Evolutionary conservation across 2,113 vertebrate species (phyloP), one percentile per base, ranked within the genome.

Genomic region (Platichthys stellatus): DNA sequence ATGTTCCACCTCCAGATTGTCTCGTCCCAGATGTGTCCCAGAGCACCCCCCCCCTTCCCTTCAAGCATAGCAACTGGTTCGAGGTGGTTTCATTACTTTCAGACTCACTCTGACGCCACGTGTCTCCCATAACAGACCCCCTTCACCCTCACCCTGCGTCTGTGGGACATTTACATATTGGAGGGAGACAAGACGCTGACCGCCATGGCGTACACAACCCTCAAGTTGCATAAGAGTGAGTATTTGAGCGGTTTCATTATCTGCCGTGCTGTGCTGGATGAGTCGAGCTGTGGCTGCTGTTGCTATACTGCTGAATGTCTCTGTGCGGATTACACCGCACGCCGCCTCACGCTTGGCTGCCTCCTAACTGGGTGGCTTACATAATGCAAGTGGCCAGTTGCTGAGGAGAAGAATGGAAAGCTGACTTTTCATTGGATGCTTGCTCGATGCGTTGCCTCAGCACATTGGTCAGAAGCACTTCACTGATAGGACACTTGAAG

Each of bases 141-240:
- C 0, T 96, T 96, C 87, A 96, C 95, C 2, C 94, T 97, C 73
- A 97, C 96, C 11, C 85, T 95, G 86, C 94, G 95, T 40, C 88
- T 97, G 6, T 97, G 96, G 96, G 96, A 96, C 69, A 95, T 97
- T 90, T 97, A 96, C 91, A 95, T 97, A 65, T 66, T 97, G 90
- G 97, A 98, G 59, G 95, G 96, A 49, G 95, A 97, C 78, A 92
- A 90, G 23, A 82, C 94, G 43, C 90, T 97, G 35, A 94, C 89
- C 0, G 95, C 96, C 65, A 96, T 95, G 95, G 95, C 95, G 45
- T 96, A 96, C 68, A 96, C 96, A 3, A 92, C 94, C 85, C 94
- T 97, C 76, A 96, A 95, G 88, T 86, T 96, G 78, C 95, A 96
- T 92, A 96, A 94, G 93, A 97, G 96, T 97, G 93, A 95, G 96